These are phyloP conservation scores for Sula dactylatra DNA, from an alignment of 2,113 vertebrate genomes.

Conservation along the genomic window DNA sequence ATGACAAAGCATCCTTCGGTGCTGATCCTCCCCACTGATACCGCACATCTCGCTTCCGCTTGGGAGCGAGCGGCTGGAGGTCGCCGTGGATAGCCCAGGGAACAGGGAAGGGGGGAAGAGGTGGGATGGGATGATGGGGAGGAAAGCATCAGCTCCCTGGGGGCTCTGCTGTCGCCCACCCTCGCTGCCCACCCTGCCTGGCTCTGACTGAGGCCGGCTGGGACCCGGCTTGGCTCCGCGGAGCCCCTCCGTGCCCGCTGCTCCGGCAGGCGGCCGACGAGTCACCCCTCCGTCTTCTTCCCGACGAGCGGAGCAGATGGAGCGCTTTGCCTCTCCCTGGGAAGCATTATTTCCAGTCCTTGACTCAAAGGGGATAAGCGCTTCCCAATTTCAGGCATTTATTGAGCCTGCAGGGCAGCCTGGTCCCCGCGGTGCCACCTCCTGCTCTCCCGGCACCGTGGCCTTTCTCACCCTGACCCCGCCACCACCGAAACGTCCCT, in stretches of 20 bases:
- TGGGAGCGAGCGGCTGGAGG: rapidly evolving
- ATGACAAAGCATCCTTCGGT: not conserved
- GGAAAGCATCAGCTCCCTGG: not conserved
- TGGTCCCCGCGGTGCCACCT: rapidly evolving
- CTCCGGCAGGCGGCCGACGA: not conserved
- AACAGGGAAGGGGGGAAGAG: not conserved
- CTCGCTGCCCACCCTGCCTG: not conserved
- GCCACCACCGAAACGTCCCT: rapidly evolving
- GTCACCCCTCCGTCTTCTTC: not conserved
- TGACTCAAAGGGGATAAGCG: not conserved
- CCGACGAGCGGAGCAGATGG: not conserved
- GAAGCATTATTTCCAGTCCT: not conserved
- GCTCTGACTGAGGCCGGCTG: not conserved
- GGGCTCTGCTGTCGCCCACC: not conserved
- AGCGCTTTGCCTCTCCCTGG: not conserved
- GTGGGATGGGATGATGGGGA: not conserved
- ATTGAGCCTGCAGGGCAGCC: not conserved
- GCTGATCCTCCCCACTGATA: not conserved
- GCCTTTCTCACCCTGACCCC: not conserved
- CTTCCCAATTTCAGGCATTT: not conserved
- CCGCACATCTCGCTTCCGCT: rapidly evolving
- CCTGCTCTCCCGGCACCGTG: rapidly evolving
- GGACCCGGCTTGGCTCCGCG: rapidly evolving
- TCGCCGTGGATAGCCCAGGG: not conserved
- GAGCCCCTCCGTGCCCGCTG: rapidly evolving